Percentiles rank a stretch among this genome's conserved stretches.
phyloP scores from a whole-genome alignment of 2,888 invertebrate genomes.

The Chloroclystis v-ata region DNA sequence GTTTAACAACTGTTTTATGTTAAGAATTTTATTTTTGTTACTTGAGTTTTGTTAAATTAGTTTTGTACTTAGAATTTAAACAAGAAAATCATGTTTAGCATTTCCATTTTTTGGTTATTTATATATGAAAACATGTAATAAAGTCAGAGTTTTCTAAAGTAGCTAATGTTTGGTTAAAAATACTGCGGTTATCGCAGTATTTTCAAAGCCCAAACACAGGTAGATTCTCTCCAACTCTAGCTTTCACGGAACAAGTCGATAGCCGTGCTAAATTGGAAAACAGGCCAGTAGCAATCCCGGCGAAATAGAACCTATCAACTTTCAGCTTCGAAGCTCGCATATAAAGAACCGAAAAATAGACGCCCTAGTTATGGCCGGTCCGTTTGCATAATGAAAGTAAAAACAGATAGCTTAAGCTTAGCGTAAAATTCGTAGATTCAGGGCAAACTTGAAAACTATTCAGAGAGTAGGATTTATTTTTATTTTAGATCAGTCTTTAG shows the following conservation, averaged over 20 bases:
- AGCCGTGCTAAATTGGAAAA: constrained; percentile 13
- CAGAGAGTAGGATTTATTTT: background rate
- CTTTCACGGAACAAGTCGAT: constrained; percentile 9
- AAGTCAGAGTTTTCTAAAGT: too few species aligned
- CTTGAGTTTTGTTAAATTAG: too few species aligned
- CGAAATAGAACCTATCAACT: constrained; percentile 10
- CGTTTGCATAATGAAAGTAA: constrained; percentile 23
- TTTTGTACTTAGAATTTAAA: too few species aligned
- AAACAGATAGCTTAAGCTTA: constrained; percentile 17
- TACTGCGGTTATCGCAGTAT: background rate
- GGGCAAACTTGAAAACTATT: background rate
- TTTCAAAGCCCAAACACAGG: background rate
- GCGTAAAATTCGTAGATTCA: background rate
- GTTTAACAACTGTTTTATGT: too few species aligned
- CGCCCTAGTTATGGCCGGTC: constrained; percentile 15
- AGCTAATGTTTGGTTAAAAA: background rate
- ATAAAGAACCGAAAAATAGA: constrained; percentile 21
- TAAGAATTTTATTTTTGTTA: too few species aligned
- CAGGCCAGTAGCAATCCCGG: constrained; percentile 7
- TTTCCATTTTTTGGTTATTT: too few species aligned
- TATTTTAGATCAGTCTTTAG: background rate
- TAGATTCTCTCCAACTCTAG: constrained; percentile 6
- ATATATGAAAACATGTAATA: too few species aligned
- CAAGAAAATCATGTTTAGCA: too few species aligned
- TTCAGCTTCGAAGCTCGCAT: constrained; percentile 15